phyloP scores from a whole-genome alignment of 2,113 vertebrate genomes.

The Madoqua kirkii region DNA sequence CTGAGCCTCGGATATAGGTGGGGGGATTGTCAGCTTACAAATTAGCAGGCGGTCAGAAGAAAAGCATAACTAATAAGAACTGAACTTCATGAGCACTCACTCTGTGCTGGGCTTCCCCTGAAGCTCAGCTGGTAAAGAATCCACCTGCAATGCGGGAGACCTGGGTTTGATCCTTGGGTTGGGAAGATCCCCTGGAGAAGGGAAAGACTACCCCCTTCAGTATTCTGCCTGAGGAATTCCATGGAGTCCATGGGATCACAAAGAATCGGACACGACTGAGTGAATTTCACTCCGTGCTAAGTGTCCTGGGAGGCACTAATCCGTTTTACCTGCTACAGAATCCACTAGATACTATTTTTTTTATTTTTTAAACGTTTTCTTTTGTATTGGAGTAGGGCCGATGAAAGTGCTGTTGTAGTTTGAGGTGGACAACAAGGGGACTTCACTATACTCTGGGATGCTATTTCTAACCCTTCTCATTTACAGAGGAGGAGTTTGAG shows the following conservation, averaged over 20 bases:
- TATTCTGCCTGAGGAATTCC: background rate
- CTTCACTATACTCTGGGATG: background rate
- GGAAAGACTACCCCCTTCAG: background rate
- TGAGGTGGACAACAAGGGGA: background rate
- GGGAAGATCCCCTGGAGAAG: background rate
- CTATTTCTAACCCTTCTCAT: fast-evolving
- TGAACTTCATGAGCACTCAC: fast-evolving
- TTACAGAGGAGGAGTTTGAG: background rate
- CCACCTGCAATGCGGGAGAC: fast-evolving
- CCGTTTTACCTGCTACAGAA: fast-evolving
- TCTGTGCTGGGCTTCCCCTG: too few relatives aligned
- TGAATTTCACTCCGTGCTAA: fast-evolving
- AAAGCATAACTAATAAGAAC: fast-evolving
- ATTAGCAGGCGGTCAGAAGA: background rate
- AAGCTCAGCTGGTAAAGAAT: background rate
- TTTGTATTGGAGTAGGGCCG: background rate
- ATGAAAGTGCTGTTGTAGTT: background rate
- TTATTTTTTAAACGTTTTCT: background rate
- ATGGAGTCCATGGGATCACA: background rate
- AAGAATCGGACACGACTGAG: background rate
- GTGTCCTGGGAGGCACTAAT: fast-evolving
- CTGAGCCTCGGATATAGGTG: fast-evolving
- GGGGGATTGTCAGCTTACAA: too few relatives aligned
- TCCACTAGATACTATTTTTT: background rate
- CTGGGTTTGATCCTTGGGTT: background rate